phyloP scores from a whole-genome alignment of 1,140 invertebrate species.

The Leptinotarsa defecta region DNA sequence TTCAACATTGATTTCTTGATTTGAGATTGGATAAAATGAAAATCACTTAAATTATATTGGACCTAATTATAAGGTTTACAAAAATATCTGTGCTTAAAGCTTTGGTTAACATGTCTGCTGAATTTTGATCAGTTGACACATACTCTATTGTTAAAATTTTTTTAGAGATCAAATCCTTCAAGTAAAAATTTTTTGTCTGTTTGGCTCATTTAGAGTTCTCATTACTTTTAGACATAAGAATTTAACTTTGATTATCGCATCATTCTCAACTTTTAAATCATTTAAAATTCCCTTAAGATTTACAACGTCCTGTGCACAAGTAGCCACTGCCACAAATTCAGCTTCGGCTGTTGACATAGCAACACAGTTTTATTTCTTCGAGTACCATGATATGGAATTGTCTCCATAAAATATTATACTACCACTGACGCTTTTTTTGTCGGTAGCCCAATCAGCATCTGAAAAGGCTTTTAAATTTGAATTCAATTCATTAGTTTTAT shows the following conservation, averaged over 20 bases:
- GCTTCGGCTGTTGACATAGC: slow-evolving; percentile 14
- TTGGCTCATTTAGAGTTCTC: slow-evolving; percentile 17
- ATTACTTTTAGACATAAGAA: background rate
- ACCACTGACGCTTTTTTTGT: slow-evolving; percentile 12
- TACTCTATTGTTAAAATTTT: background rate
- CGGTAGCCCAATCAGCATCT: background rate
- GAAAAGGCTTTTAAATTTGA: no score
- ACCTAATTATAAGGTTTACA: no score
- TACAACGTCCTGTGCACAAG: background rate
- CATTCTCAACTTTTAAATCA: background rate
- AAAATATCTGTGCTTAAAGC: no score
- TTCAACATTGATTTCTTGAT: no score
- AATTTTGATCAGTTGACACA: slow-evolving; percentile 11
- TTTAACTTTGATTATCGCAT: slow-evolving; percentile 22
- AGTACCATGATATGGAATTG: slow-evolving; percentile 9
- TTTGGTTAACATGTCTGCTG: slow-evolving; percentile 16
- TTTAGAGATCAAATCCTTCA: background rate
- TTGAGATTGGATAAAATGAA: no score
- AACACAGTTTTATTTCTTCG: slow-evolving; percentile 17
- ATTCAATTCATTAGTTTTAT: background rate
- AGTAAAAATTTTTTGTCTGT: background rate
- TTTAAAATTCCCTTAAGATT: slow-evolving; percentile 16
- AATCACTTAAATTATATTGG: no score
- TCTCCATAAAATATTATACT: background rate
- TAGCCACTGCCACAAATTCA: slow-evolving; percentile 14